These are phyloP conservation scores for Colostygia pectinataria DNA, from an alignment of 2,888 invertebrate genomes.

Conservation along the genomic window DNA sequence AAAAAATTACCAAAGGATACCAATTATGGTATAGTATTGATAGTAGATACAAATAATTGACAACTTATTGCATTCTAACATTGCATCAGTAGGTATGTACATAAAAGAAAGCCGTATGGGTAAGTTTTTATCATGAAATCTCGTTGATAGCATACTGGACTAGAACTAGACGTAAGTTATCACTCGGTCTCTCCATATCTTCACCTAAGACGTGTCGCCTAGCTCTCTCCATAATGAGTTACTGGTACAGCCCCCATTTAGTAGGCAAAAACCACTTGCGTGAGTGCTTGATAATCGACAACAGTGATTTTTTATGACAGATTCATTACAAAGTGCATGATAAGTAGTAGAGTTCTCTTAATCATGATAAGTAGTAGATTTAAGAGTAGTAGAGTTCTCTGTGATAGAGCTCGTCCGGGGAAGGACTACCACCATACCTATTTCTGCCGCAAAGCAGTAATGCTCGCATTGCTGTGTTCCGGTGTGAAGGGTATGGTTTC, in stretches of 20 bases:
- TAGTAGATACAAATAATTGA: background rate
- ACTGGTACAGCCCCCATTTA: slow-evolving; percentile 16
- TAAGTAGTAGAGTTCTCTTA: too few species aligned
- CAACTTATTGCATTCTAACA: slow-evolving; percentile 32
- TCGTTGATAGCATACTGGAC: slow-evolving; percentile 38
- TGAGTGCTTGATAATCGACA: slow-evolving; percentile 11
- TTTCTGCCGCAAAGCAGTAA: too few species aligned
- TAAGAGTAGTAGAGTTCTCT: too few species aligned
- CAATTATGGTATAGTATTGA: too few species aligned
- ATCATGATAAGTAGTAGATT: too few species aligned
- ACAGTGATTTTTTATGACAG: background rate
- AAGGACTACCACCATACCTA: too few species aligned
- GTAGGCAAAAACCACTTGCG: slow-evolving; percentile 17
- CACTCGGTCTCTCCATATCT: slow-evolving; percentile 61
- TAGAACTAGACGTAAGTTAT: slow-evolving; percentile 58
- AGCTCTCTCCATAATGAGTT: slow-evolving; percentile 63
- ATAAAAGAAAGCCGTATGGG: slow-evolving; percentile 64
- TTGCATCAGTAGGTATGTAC: slow-evolving; percentile 43
- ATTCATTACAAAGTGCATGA: too few species aligned
- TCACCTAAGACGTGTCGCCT: slow-evolving; percentile 47
- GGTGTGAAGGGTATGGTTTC: too few species aligned
- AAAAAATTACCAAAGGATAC: too few species aligned
- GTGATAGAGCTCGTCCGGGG: too few species aligned
- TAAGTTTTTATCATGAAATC: slow-evolving; percentile 59
- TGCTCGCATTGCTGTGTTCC: too few species aligned